Base-by-base conservation (phyloP, 2,888 invertebrate species). In the Latrodectus elegans region DNA sequence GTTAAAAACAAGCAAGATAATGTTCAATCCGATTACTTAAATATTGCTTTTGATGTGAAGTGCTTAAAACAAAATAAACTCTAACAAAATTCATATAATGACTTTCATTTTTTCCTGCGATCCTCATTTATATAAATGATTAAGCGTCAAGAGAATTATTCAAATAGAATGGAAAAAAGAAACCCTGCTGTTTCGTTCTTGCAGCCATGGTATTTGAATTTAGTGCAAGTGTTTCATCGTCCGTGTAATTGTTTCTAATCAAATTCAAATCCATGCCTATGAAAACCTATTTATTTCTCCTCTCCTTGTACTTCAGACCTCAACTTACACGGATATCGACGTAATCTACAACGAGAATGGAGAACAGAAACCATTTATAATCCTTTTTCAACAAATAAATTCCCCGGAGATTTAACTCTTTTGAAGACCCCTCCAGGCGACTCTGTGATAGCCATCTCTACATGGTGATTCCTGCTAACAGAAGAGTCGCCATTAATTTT, bases 291-390 rank as follows among this genome's bases (percentile, higher is more conserved):
- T 60, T 60, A 38, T 38, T 38, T 38, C 38, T 38, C 38, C 38
- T 38, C 38, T 38, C 38, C 38, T 38, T 38, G 38, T 38, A 38
- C 38, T 38, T 6, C 38, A 38, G 38, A 38, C 38, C 38, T 60
- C n/a, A 15, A 12, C 60, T 60, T 60, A 60, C 60, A 60, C n/a
- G 14, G 14, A 60, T 60, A 60, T 60, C 60, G 12, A 3, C 6
- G n/a, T 11, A 12, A 60, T 60, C 60, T 60, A 60, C 60, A 60
- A 10, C 60, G 60, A 60, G 14, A 60, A 15, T n/a, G 14, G 12
- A n/a, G n/a, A 60, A n/a, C n/a, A 60, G 12, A n/a, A 60, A 60
- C n/a, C 60, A 60, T 60, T 60, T 60, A 60, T 60, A 60, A 60
- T 60, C 12, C n/a, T n/a, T 12, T n/a, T 15, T 60, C 60, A 12